phyloP scores from a whole-genome alignment of 2,113 vertebrate species.

The Sigmodon hispidus region DNA sequence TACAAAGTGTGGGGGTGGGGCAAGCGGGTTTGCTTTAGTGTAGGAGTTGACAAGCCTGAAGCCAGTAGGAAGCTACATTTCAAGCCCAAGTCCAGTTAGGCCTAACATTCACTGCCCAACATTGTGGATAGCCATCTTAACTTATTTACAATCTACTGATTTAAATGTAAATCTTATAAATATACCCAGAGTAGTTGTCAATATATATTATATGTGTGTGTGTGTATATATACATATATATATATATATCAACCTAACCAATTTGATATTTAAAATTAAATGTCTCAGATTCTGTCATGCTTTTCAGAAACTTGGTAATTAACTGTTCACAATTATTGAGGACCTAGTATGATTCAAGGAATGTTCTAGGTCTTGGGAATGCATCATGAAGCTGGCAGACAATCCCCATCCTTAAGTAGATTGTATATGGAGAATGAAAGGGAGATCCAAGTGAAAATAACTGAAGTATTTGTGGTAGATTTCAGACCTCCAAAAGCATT shows the following conservation, averaged over 20 bases:
- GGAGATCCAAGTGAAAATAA: background rate
- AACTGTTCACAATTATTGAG: background rate
- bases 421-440: background rate
- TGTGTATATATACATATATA: background rate
- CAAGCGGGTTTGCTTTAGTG: background rate
- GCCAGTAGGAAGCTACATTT: background rate
- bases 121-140: background rate
- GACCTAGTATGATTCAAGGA: no score
- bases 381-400: background rate
- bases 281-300: background rate
- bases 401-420: background rate
- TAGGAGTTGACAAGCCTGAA: background rate
- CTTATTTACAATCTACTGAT: background rate
- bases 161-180: conserved; percentile 14
- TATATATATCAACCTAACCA: background rate
- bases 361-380: background rate
- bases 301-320: background rate
- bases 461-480: background rate
- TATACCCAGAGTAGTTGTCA: background rate
- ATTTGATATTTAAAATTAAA: background rate
- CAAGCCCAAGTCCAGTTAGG: background rate
- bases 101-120: background rate
- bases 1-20: background rate
- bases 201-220: background rate
- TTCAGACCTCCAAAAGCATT: background rate